Evolutionary conservation across 2,888 invertebrate species (phyloP).

Genomic region (Orthosia cruda): DNA sequence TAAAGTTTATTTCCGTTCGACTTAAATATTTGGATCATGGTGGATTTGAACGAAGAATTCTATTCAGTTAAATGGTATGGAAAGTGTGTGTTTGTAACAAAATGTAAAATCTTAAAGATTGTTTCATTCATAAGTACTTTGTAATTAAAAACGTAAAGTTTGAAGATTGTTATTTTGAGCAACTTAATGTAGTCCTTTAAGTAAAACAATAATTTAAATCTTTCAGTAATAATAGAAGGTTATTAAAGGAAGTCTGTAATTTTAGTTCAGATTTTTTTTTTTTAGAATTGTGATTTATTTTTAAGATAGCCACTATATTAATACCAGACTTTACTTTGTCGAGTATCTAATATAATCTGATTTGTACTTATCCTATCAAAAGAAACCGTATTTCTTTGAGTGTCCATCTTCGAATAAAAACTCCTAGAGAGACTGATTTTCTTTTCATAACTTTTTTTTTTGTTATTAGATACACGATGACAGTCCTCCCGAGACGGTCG

Average conservation of each 20-base stretch:
- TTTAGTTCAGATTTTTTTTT: constrained; percentile 6
- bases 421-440: background rate
- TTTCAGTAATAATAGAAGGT: background rate
- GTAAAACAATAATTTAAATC: background rate
- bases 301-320: background rate
- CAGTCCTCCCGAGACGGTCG: constrained; percentile 75
- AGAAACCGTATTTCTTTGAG: constrained; percentile 13
- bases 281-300: too few species aligned
- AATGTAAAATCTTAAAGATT: constrained; percentile 14
- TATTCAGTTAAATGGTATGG: constrained; percentile 70
- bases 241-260: constrained; percentile 1
- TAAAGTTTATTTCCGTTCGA: constrained; percentile 39
- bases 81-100: constrained; percentile 49
- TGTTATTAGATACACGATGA: constrained; percentile 86
- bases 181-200: constrained; percentile 7
- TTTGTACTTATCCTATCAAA: constrained; percentile 17
- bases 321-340: background rate
- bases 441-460: constrained; percentile 34
- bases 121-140: constrained; percentile 11
- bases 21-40: constrained; percentile 79
- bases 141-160: constrained; percentile 48
- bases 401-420: constrained; percentile 2
- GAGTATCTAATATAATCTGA: background rate
- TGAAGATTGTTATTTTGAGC: constrained; percentile 7
- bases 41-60: constrained; percentile 70